These are phyloP conservation scores for Phrixothrix hirtus DNA, from an alignment of 2,888 invertebrate genomes.

Conservation along the genomic window DNA sequence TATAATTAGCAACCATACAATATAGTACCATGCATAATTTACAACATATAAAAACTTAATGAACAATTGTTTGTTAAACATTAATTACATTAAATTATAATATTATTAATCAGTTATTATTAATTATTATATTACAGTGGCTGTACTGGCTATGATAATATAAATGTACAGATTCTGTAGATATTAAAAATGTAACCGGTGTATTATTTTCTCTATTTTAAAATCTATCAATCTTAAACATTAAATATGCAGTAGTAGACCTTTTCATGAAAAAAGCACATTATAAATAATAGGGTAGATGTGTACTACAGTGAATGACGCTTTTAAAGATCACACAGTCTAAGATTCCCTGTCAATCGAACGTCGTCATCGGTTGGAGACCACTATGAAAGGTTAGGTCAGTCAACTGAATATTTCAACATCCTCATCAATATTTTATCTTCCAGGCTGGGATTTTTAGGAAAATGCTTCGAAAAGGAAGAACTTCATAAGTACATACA, in stretches of 20 bases:
- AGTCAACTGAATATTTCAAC: conserved; percentile 50
- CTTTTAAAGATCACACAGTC: conserved; percentile 26
- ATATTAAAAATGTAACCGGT: no score
- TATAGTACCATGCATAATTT: no score
- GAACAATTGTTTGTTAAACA: no score
- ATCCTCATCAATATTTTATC: conserved; percentile 49
- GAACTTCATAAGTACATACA: conserved; percentile 8
- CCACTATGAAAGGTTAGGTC: conserved; percentile 42
- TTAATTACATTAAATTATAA: no score
- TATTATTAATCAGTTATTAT: no score
- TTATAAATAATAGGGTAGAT: conserved; percentile 27
- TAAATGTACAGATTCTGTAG: conserved; percentile 46
- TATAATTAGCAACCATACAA: no score
- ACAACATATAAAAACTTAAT: no score
- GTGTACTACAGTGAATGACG: conserved; percentile 20
- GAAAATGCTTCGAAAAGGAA: conserved; percentile 34
- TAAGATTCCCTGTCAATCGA: conserved; percentile 30
- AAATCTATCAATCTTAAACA: conserved; percentile 16
- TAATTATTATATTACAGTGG: no score
- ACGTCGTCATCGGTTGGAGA: conserved; percentile 27
- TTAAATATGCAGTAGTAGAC: conserved; percentile 27
- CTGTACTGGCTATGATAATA: no score
- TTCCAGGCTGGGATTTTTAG: conserved; percentile 45
- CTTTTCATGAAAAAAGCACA: conserved; percentile 28
- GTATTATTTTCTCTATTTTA: no score